phyloP scores from a whole-genome alignment of 2,797 vertebrate species.

The Hydrocynus forskahlii region DNA sequence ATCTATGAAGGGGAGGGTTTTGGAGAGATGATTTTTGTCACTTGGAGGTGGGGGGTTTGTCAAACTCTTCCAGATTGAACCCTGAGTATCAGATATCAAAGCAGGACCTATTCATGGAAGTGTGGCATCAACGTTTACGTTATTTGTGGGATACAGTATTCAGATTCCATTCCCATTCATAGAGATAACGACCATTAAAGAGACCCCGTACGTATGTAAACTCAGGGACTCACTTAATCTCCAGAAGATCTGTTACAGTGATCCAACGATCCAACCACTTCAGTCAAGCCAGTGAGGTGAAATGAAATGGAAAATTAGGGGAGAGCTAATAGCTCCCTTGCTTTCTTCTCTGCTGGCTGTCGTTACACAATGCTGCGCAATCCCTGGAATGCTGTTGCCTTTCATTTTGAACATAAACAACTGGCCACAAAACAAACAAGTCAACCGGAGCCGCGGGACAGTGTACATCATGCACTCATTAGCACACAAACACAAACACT shows the following conservation, averaged over 20 bases:
- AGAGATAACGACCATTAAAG: background rate
- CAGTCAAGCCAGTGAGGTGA: background rate
- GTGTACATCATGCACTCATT: conserved; percentile 26
- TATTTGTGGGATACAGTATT: background rate
- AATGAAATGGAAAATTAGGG: conserved; percentile 20
- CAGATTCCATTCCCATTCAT: background rate
- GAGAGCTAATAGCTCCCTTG: background rate
- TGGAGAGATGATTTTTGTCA: too few species aligned
- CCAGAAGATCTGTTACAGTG: background rate
- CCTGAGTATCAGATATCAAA: background rate
- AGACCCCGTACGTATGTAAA: background rate
- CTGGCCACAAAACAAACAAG: conserved; percentile 52
- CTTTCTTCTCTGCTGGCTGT: conserved; percentile 15
- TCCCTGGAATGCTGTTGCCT: conserved; percentile 54
- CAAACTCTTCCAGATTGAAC: too few species aligned
- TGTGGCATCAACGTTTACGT: too few species aligned
- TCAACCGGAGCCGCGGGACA: conserved; percentile 38
- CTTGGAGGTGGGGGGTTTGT: too few species aligned
- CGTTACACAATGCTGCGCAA: conserved; percentile 42
- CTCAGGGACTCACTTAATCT: background rate
- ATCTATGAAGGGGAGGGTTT: background rate
- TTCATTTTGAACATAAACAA: conserved; percentile 56
- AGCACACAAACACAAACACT: background rate
- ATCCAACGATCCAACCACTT: background rate
- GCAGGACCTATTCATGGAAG: background rate